Conservation (phyloP, 1,140 invertebrate species). For the Sarcophaga bullata region DNA sequence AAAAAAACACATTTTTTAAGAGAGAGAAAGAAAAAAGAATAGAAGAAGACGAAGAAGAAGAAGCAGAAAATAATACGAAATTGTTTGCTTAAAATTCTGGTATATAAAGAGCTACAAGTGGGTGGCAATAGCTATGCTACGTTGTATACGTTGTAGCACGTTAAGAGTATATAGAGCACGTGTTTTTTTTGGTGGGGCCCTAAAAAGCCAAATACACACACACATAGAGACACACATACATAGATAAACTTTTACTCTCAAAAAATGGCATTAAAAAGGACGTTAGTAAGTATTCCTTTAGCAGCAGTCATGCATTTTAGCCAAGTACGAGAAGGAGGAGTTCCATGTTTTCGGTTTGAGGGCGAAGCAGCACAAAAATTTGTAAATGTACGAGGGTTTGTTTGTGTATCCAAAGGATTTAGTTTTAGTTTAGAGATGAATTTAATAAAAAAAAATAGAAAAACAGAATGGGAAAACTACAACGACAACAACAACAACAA, state of each 20-base stretch:
- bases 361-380: neutral
- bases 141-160: neutral
- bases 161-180: slow-evolving; percentile 31
- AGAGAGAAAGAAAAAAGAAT: neutral
- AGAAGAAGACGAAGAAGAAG: neutral
- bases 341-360: neutral
- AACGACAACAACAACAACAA: neutral
- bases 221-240: no score
- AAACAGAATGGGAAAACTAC: neutral
- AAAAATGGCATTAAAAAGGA: neutral
- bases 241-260: no score
- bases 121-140: neutral
- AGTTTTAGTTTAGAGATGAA: slow-evolving; percentile 13
- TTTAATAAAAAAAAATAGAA: slow-evolving; percentile 1
- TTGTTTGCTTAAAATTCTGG: slow-evolving; percentile 20
- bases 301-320: neutral
- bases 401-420: slow-evolving; percentile 1
- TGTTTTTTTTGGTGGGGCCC: slow-evolving; percentile 21
- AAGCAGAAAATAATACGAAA: neutral
- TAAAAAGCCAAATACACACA: neutral
- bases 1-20: no score
- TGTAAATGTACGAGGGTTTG: neutral
- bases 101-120: slow-evolving; percentile 34
- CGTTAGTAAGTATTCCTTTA: neutral
- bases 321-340: neutral